Percentiles rank a stretch among this genome's conserved stretches.
phyloP scores from a whole-genome alignment of 2,113 vertebrate species.

The Solea solea region DNA sequence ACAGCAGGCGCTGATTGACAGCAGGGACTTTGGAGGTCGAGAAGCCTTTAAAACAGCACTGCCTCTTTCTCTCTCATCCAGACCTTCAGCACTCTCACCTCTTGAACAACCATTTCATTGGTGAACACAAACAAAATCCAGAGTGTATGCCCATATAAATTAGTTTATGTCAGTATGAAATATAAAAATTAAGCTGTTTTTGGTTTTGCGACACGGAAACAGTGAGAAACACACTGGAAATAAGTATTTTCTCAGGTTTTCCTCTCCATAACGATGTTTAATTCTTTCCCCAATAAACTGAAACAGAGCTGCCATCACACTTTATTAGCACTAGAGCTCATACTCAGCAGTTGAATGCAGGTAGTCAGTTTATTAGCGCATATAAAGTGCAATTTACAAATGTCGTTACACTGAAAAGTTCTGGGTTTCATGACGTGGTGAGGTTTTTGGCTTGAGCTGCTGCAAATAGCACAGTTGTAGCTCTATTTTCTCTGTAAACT shows the following conservation, averaged over 20 bases:
- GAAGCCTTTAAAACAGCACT: slow-evolving; percentile 67
- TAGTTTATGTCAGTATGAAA: slow-evolving; percentile 41
- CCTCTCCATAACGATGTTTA: slow-evolving; percentile 42
- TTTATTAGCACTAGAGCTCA: slow-evolving; percentile 67
- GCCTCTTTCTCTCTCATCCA: slow-evolving; percentile 64
- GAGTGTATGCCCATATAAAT: slow-evolving; percentile 9
- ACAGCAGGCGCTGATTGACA: slow-evolving; percentile 77
- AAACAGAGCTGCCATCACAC: slow-evolving; percentile 44
- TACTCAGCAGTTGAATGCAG: slow-evolving; percentile 64
- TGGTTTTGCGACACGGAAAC: slow-evolving; percentile 45
- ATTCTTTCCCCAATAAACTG: slow-evolving; percentile 68
- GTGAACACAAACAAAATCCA: slow-evolving; percentile 25
- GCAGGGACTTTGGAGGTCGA: slow-evolving; percentile 76
- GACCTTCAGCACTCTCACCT: slow-evolving; percentile 52
- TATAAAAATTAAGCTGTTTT: slow-evolving; percentile 29
- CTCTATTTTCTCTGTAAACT: slow-evolving; percentile 63
- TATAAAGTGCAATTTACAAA: slow-evolving; percentile 62
- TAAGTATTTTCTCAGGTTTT: slow-evolving; percentile 28
- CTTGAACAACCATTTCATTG: slow-evolving; percentile 46
- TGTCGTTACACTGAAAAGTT: slow-evolving; percentile 57
- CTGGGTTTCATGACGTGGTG: slow-evolving; percentile 30
- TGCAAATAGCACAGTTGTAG: slow-evolving; percentile 52
- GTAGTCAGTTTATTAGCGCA: slow-evolving; percentile 62
- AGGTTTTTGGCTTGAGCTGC: slow-evolving; percentile 38
- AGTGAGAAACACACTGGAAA: slow-evolving; percentile 36